Evolutionary conservation across 2,797 vertebrate genomes (phyloP).

Genomic region (Cuniculus paca): DNA sequence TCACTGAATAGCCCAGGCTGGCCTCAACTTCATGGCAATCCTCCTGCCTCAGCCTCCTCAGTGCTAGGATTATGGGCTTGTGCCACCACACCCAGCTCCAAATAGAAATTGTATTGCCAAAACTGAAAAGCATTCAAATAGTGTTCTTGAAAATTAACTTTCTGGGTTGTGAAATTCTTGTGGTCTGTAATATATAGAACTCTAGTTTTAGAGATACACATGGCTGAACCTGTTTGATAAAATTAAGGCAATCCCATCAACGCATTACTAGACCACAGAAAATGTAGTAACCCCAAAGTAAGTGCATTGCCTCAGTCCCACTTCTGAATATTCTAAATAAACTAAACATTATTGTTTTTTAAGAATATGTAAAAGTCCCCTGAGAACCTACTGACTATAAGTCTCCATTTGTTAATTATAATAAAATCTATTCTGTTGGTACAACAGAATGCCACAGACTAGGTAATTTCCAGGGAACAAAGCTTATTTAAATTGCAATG

Average conservation of each 20-base stretch:
- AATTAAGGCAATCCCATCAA: constrained; percentile 57
- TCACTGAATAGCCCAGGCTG: background rate
- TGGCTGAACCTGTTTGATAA: constrained; percentile 24
- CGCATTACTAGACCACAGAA: background rate
- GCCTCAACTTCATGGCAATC: background rate
- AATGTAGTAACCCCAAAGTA: background rate
- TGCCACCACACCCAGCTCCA: background rate
- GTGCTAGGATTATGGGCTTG: background rate
- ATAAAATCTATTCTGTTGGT: background rate
- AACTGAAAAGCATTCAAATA: constrained; percentile 23
- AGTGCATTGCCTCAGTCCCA: background rate
- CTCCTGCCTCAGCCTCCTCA: background rate
- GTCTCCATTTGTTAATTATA: background rate
- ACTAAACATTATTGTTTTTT: background rate
- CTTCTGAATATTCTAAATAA: constrained; percentile 35
- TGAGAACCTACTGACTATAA: background rate
- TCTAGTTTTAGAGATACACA: constrained; percentile 21
- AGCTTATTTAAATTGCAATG: background rate
- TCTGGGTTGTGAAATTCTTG: constrained; percentile 11
- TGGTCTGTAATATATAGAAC: background rate
- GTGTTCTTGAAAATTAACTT: constrained; percentile 7
- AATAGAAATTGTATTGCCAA: constrained; percentile 42
- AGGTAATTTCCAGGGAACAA: background rate
- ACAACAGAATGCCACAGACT: background rate
- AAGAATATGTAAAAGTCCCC: background rate